Conservation (phyloP, 2,113 vertebrate genomes). For the Telmatochromis sp. region DNA sequence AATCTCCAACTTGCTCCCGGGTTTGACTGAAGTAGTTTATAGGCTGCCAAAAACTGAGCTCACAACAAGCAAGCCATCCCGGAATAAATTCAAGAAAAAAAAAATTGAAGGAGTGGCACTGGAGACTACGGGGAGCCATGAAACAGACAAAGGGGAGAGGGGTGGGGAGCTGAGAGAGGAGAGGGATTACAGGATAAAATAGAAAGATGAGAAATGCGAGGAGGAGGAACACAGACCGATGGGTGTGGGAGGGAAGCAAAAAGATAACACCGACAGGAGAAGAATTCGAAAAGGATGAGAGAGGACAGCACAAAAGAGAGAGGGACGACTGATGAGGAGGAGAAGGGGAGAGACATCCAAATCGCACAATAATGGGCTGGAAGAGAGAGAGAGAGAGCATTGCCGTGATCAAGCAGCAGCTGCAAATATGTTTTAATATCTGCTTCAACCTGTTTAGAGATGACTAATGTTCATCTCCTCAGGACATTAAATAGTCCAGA, state of each 20-base stretch:
- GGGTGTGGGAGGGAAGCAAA: conserved; percentile 4
- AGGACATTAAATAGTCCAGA: neutral
- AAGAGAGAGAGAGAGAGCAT: neutral
- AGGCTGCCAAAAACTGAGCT: neutral
- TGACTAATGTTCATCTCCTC: neutral
- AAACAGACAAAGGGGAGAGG: neutral
- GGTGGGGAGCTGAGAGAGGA: neutral
- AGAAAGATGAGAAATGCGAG: conserved; percentile 11
- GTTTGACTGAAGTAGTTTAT: neutral
- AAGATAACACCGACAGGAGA: conserved; percentile 8
- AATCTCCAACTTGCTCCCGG: neutral
- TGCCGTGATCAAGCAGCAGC: neutral
- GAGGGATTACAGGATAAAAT: conserved; percentile 39
- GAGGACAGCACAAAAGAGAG: neutral
- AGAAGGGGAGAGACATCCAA: neutral
- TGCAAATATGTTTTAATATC: neutral
- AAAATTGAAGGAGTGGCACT: neutral
- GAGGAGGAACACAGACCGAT: conserved; percentile 41
- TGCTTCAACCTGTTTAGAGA: neutral
- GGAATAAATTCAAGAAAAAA: neutral
- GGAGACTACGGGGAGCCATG: neutral
- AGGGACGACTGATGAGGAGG: conserved; percentile 13
- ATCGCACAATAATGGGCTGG: neutral
- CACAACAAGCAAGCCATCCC: neutral
- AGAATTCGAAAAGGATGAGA: conserved; percentile 2